Base-by-base conservation (phyloP, 2,888 invertebrate species). In the Nomada lathburiana region DNA sequence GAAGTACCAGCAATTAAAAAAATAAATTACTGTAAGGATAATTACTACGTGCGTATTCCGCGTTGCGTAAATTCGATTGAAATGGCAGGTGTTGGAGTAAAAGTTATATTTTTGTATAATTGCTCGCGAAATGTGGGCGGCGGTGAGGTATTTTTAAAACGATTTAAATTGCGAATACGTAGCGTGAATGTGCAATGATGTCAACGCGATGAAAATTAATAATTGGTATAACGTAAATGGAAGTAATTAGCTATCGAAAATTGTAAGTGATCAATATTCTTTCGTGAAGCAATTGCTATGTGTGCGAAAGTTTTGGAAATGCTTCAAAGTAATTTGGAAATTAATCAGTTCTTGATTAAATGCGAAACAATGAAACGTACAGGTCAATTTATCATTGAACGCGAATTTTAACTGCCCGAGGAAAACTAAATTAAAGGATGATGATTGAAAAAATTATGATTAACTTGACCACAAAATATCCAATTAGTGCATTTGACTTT, bases 341-440 rank as follows among this genome's bases (percentile, higher is more conserved):
- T 73, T 57, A 67, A 73, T 67, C 67, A 57, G 20, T n/a, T 9
- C 16, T 20, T 55, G 53, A 65, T 67, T 57, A 57, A 53, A 67
- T 20, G 67, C 1, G 18, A 47, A 65, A 18, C 13, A 11, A 73
- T 47, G 26, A 44, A 57, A 64, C 16, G 26, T 7, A 23, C 0
- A 5, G 2, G 11, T 44, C 29, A 18, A 57, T 65, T 55, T 11
- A 20, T 47, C 44, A 57, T 47, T n/a, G 42, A 26, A 44, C 23
- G 16, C 2, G 53, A 72, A 63, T 44, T 72, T 64, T 55, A 53
- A 55, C n/a, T 64, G 36, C 9, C n/a, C 20, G n/a, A 1, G 50
- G 18, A 20, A 26, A 16, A 11, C n/a, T n/a, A 1, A n/a, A 59
- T 69, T 2, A 13, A 59, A 7, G 2, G 0, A 0, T 0, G 9